These are phyloP conservation scores for Cariama cristata DNA, from an alignment of 2,113 vertebrate genomes.

Conservation along the genomic window DNA sequence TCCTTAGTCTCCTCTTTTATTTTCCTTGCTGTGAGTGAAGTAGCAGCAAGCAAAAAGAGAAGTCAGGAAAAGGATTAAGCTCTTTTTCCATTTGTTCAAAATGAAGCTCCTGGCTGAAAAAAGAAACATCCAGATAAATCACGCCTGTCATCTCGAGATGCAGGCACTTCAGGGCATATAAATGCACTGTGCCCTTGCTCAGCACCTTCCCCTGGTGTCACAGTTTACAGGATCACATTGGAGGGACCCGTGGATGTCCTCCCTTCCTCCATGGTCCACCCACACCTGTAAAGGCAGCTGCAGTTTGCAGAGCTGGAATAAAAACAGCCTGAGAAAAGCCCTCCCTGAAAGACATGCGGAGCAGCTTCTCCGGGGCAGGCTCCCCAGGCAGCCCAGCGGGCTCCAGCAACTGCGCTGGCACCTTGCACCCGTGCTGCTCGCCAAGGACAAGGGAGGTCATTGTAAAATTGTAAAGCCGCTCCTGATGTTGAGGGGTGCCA, in stretches of 20 bases:
- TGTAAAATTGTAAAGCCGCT: neutral
- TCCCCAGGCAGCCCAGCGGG: accelerated
- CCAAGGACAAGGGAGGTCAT: constrained; percentile 58
- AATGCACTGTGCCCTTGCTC: neutral
- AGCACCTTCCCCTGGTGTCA: neutral
- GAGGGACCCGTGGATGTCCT: neutral
- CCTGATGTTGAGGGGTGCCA: neutral
- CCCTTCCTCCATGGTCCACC: neutral
- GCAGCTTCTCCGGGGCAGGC: neutral
- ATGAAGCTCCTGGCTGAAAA: neutral
- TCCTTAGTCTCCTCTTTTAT: neutral
- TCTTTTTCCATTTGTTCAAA: neutral
- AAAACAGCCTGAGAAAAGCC: neutral
- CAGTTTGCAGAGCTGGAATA: neutral
- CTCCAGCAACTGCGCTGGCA: accelerated
- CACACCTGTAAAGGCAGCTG: neutral
- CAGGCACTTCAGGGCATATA: neutral
- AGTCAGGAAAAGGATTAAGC: neutral
- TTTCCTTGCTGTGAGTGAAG: neutral
- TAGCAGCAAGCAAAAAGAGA: neutral
- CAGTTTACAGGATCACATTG: neutral
- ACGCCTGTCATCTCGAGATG: neutral
- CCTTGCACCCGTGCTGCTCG: neutral
- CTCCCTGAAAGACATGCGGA: neutral
- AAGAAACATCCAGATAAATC: neutral